phyloP scores from a whole-genome alignment of 2,113 vertebrate genomes.

The Tragelaphus imberbis region DNA sequence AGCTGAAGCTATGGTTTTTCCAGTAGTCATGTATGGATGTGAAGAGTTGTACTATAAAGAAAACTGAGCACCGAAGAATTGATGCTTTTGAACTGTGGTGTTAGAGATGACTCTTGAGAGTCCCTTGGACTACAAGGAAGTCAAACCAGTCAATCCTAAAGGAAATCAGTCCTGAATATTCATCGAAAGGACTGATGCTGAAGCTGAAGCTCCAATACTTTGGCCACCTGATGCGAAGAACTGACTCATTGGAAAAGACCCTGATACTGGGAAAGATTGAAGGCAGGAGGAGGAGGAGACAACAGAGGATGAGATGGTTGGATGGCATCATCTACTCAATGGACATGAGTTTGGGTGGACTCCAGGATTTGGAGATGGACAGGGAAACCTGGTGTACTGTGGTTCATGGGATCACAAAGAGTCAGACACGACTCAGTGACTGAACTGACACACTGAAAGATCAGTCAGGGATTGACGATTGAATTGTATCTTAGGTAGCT shows the following conservation, averaged over 20 bases:
- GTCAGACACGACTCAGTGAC: background rate
- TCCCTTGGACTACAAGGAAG: background rate
- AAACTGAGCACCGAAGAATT: background rate
- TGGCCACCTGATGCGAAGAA: background rate
- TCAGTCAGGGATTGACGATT: background rate
- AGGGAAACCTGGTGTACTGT: background rate
- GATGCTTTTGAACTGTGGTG: background rate
- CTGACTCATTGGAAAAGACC: background rate
- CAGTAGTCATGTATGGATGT: background rate
- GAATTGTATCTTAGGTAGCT: background rate
- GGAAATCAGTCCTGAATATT: background rate
- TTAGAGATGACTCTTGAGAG: background rate
- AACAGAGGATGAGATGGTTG: background rate
- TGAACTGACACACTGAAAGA: background rate
- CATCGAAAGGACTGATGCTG: background rate
- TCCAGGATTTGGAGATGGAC: background rate
- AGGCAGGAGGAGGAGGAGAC: background rate
- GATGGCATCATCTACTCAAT: background rate
- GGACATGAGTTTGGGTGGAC: background rate
- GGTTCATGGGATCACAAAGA: background rate
- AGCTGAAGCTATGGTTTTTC: background rate
- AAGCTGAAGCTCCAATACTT: background rate
- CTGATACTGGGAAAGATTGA: background rate
- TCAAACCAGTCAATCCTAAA: background rate
- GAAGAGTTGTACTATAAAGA: background rate